phyloP scores from a whole-genome alignment of 2,797 vertebrate species.

The Lepus oiostolus region DNA sequence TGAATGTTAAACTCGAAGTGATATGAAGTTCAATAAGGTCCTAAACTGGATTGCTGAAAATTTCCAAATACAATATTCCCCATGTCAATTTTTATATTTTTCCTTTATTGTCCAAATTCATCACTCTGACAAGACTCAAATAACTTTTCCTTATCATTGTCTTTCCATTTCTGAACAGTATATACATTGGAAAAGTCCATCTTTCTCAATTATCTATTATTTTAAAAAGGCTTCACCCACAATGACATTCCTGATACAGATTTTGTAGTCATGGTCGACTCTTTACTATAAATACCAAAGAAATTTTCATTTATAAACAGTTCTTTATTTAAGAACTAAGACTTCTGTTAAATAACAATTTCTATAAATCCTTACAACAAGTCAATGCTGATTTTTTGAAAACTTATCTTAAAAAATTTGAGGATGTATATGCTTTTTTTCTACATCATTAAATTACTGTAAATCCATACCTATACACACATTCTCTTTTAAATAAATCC shows the following conservation, averaged over 20 bases:
- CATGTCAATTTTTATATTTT: slow-evolving; percentile 77
- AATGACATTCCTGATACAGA: neutral
- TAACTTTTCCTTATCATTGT: slow-evolving; percentile 75
- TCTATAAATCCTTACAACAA: neutral
- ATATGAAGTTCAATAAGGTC: slow-evolving; percentile 38
- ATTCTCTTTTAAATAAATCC: neutral
- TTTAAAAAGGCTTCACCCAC: slow-evolving; percentile 69
- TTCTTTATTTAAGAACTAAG: slow-evolving; percentile 53
- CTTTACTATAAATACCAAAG: slow-evolving; percentile 22
- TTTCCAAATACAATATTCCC: slow-evolving; percentile 43
- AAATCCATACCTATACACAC: neutral
- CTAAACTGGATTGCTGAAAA: slow-evolving; percentile 53
- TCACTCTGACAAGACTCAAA: slow-evolving; percentile 78
- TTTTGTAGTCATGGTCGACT: neutral
- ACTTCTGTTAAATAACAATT: neutral
- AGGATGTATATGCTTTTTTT: neutral
- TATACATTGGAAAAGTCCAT: slow-evolving; percentile 55
- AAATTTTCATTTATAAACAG: slow-evolving; percentile 42
- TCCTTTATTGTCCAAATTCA: slow-evolving; percentile 69
- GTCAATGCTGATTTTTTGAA: neutral
- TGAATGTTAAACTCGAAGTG: slow-evolving; percentile 32
- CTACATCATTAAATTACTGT: neutral
- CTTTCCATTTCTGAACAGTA: slow-evolving; percentile 68
- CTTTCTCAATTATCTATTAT: slow-evolving; percentile 16
- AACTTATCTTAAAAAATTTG: neutral